Base-by-base conservation (phyloP, 2,888 invertebrate species). In the Stenolophus ochropezus region DNA sequence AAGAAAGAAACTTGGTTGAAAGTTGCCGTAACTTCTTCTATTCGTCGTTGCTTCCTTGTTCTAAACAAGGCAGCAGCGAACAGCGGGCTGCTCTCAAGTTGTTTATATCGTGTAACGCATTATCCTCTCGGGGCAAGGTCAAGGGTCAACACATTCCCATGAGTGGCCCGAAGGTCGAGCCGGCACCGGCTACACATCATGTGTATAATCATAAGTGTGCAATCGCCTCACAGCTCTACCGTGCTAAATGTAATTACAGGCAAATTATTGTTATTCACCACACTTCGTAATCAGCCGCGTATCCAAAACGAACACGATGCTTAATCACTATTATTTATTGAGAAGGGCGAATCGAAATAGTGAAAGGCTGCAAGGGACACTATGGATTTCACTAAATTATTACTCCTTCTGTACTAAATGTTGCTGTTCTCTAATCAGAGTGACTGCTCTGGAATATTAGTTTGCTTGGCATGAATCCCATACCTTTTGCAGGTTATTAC, bases 131-230 rank as follows among this genome's bases (percentile, higher is more conserved):
- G 27, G 27, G 4, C 73, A 21, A 73, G 77, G 77, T 77, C 61
- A 77, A 25, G 49, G 77, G 77, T 77, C 65, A 77, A 65, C 77
- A 77, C 33, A 77, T 61, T 77, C 77, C 65, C 77, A 77, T 61
- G 77, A 47, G 42, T 77, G 42, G 42, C 77, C 77, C 14, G n/a
- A 61, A 61, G 77, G 77, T 77, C 61, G 33, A 42, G 58, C 58
- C 16, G 25, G n/a, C 61, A 27, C 27, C 65, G 27, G 16, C 65
- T 16, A 69, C 65, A 20, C 33, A 69, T 33, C 16, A 47, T 49
- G 11, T 73, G 18, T 53, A 53, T 51, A 75, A 75, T 53, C 75
- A 75, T 56, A 16, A 25, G 33, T 53, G 53, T 18, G 8, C 49
- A 21, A n/a, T 33, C 16, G 27, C 27, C n/a, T 25, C 18, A 47